Evolutionary conservation across 2,797 vertebrate species (phyloP), one percentile per base, ranked within the genome.

Genomic region (Capromys pilorides): DNA sequence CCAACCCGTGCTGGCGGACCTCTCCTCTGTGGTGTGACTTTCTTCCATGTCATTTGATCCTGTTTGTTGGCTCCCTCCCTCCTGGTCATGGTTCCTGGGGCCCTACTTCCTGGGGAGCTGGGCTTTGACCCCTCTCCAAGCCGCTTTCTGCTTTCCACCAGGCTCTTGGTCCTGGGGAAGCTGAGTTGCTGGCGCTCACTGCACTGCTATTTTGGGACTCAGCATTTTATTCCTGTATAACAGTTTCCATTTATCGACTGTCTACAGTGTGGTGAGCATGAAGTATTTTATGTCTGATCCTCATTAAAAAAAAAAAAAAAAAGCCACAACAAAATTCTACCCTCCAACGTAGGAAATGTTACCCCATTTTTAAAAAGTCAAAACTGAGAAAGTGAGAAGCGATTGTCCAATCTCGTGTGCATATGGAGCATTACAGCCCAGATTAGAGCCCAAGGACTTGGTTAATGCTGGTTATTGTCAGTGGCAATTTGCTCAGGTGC

Each of bases 231-330:
- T 88, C 45, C n/a, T 85, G 64, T 39, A 45, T 41, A 62, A 41
- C 64, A 36, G 66, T 87, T 96, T 86, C 39, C 51, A 75, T 36
- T 91, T 62, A 66, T 64, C 71, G 79, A 86, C 36, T 95, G 21
- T 59, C 11, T 96, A 5, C 57, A 78, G 0, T 86, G 31, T 96
- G 59, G 51, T 45, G 49, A 66, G 59, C 57, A 81, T 24, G 49
- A 31, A 10, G 19, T 90, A n/a, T 90, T 90, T 96, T 90, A 77
- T 78, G 86, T 59, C 24, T 91, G 62, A 82, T 82, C 28, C 19
- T 94, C 31, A 62, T 64, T 84, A 77, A 95, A 93, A 57, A 51
- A 8, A 49, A 49, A 6, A 51, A 51, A 88, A 94, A 62, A 4
- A 85, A 75, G 22, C 19, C 93, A 83, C 57, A 79, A 31, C 18